Evolutionary conservation across 2,113 vertebrate genomes (phyloP).

Genomic region (Rissa tridactyla): DNA sequence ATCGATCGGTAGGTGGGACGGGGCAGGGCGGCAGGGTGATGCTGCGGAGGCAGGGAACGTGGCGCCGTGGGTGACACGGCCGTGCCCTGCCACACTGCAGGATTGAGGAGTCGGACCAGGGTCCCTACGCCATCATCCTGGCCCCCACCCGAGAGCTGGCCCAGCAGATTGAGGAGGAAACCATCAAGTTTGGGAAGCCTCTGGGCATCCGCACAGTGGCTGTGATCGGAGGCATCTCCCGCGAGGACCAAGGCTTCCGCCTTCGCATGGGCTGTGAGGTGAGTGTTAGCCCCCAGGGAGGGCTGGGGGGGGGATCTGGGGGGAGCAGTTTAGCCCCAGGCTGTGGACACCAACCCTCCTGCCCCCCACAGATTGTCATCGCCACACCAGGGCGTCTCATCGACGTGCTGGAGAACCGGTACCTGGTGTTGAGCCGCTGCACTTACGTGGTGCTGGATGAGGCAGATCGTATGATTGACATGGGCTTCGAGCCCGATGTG

Average conservation of each 20-base stretch:
- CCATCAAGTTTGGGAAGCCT: constrained; percentile 96
- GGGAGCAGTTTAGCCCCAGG: neutral
- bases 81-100: constrained; percentile 50
- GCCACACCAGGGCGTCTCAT: constrained; percentile 93
- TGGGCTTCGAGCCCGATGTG: constrained; percentile 95
- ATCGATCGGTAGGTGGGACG: constrained; percentile 84
- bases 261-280: constrained; percentile 96
- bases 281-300: neutral
- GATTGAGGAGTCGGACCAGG: constrained; percentile 97
- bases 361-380: constrained; percentile 84
- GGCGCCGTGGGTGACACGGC: rapidly evolving
- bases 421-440: constrained; percentile 91
- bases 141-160: constrained; percentile 97
- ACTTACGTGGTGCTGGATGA: constrained; percentile 94
- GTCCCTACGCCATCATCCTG: constrained; percentile 96
- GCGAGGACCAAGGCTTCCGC: constrained; percentile 94
- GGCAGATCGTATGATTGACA: constrained; percentile 95
- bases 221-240: constrained; percentile 93
- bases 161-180: constrained; percentile 98
- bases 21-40: no score
- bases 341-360: neutral
- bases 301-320: neutral
- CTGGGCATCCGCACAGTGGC: constrained; percentile 93
- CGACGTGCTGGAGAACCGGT: constrained; percentile 92
- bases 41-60: rapidly evolving